Evolutionary conservation across 2,888 invertebrate species (phyloP).

Genomic region (Choristoneura rosaceana): DNA sequence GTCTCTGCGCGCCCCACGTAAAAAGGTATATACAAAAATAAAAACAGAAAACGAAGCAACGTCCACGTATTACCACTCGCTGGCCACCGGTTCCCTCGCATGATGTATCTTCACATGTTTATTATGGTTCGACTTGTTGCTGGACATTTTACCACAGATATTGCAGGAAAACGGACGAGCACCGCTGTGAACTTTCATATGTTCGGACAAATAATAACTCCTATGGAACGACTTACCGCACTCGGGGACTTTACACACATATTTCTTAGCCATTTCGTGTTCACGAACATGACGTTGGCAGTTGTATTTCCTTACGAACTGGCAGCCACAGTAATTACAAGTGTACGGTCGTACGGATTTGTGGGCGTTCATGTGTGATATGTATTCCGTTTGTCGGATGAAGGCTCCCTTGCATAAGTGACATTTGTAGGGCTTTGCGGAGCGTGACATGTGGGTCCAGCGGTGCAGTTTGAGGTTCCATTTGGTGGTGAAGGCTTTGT

Average conservation of each 20-base stretch:
- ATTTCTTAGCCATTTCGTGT: conserved; percentile 92
- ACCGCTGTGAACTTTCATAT: conserved; percentile 94
- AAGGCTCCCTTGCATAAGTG: conserved; percentile 93
- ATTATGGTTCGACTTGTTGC: conserved; percentile 96
- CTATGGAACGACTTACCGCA: conserved; percentile 95
- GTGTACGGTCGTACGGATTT: conserved; percentile 93
- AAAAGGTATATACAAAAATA: background rate
- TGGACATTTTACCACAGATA: conserved; percentile 95
- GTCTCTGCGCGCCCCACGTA: background rate
- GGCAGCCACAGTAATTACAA: conserved; percentile 95
- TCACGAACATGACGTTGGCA: conserved; percentile 93
- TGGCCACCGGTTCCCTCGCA: conserved; percentile 94
- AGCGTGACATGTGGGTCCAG: conserved; percentile 94
- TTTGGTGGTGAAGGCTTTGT: conserved; percentile 94
- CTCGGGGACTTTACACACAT: conserved; percentile 89
- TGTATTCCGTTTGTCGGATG: conserved; percentile 91
- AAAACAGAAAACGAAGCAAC: conserved; percentile 3
- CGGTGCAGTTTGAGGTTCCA: conserved; percentile 96
- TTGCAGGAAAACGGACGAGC: conserved; percentile 93
- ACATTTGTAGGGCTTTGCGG: conserved; percentile 94
- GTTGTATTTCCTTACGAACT: conserved; percentile 95
- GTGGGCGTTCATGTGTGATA: conserved; percentile 94
- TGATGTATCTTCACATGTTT: conserved; percentile 96
- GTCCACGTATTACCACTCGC: conserved; percentile 87
- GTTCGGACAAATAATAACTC: conserved; percentile 94